Evolutionary conservation across 2,888 invertebrate species (phyloP), one percentile per base, ranked within the genome.

Genomic region (Aleiodes testaceus): DNA sequence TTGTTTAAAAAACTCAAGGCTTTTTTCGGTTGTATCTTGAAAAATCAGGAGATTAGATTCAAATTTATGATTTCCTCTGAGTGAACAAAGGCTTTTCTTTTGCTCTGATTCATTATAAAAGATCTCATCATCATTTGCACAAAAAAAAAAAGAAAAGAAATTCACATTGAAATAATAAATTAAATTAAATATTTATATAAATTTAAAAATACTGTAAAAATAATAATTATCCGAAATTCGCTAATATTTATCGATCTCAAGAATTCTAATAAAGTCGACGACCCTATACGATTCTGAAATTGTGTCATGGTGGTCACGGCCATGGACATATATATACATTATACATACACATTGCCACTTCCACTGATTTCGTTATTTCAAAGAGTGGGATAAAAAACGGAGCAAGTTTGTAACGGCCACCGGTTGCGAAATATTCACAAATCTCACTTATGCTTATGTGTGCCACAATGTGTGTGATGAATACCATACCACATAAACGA

Each of bases 291-390:
- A 66, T 52, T 12, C 53, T 14, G 50, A 59, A 70, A 70, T 61
- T 59, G 49, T 53, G 26, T 20, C 22, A 53, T 69, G 64, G 52
- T 61, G 75, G 71, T 73, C 75, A 75, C 66, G 75, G 75, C 71
- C 75, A 73, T 53, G 73, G 69, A 65, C 72, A 67, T 72, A 55
- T 44, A 20, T 52, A 22, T 66, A 50, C 36, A 36, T 36, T 36
- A 36, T 36, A 36, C 36, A 36, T 36, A 20, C 55, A 14, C 22
- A 36, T 52, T 59, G 16, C 59, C 59, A 59, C 59, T 59, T 59
- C 59, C 59, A 59, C 42, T 59, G 59, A 59, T 59, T 59, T 59
- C 36, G 59, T 59, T 61, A 67, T 53, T 26, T 53, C 45, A 16
- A 47, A 55, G n/a, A 30, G 59, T 36, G 59, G 59, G 59, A 18